These are phyloP conservation scores for Podarcis cretensis DNA, from an alignment of 2,113 vertebrate genomes.

Conservation along the genomic window DNA sequence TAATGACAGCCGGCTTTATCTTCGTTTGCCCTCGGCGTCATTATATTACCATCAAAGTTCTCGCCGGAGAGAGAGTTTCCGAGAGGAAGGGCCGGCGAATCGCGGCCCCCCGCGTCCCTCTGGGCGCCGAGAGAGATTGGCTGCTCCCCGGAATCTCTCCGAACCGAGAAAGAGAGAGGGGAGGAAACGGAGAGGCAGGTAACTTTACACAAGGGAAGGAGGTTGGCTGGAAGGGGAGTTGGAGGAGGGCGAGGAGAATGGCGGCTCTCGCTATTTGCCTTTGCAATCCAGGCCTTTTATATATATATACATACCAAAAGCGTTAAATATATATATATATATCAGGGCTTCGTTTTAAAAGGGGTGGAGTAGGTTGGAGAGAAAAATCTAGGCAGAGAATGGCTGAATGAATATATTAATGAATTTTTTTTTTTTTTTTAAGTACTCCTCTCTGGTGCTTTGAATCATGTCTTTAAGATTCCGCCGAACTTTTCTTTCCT, in stretches of 20 bases:
- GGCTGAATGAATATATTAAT: background rate
- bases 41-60: constrained; percentile 77
- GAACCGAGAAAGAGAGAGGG: constrained; percentile 34
- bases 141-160: constrained; percentile 10
- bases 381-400: background rate
- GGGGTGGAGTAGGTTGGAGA: constrained; percentile 22
- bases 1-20: constrained; percentile 77
- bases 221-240: background rate
- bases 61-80: constrained; percentile 67
- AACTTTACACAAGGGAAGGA: constrained; percentile 47
- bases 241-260: background rate
- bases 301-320: background rate
- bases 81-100: constrained; percentile 41
- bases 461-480: constrained; percentile 64
- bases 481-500: constrained; percentile 39
- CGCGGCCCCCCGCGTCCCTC: constrained; percentile 44
- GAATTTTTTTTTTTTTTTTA: too few species aligned
- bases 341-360: background rate
- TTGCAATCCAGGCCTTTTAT: background rate
- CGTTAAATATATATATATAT: too few species aligned
- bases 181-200: constrained; percentile 56
- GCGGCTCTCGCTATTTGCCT: background rate
- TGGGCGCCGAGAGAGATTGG: constrained; percentile 39
- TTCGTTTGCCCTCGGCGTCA: constrained; percentile 80
- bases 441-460: constrained; percentile 15